Evolutionary conservation across 2,113 vertebrate genomes (phyloP).

Genomic region (Odocoileus hemionus): DNA sequence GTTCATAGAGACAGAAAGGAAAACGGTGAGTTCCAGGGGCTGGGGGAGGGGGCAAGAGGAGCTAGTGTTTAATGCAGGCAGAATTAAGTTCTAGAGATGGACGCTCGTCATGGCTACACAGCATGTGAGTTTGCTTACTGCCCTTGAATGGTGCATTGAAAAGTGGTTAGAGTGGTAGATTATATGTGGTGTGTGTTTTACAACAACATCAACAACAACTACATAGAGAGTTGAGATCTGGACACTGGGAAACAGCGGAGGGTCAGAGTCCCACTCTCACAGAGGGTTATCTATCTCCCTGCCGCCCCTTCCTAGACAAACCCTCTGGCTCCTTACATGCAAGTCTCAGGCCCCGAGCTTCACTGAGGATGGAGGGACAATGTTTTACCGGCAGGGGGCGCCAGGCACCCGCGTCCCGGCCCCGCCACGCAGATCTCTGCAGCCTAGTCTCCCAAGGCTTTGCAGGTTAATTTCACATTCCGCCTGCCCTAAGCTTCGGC

Average conservation of each 20-base stretch:
- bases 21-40: background rate
- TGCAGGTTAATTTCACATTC: too few relatives aligned
- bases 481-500: too few relatives aligned
- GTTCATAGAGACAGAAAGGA: background rate
- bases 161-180: background rate
- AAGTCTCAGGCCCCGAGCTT: background rate
- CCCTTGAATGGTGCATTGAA: accelerated
- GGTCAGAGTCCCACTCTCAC: background rate
- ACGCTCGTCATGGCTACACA: accelerated
- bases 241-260: background rate
- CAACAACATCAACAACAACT: background rate
- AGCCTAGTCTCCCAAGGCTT: background rate
- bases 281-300: background rate
- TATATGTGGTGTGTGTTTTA: background rate
- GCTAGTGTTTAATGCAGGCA: background rate
- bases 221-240: background rate
- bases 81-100: background rate
- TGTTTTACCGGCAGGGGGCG: conserved; percentile 21
- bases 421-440: accelerated
- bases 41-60: too few relatives aligned
- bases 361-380: background rate
- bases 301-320: background rate
- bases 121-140: too few relatives aligned
- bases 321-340: background rate
- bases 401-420: background rate